Evolutionary conservation across 2,797 vertebrate species (phyloP).

Genomic region (Leptodactylus fallax): DNA sequence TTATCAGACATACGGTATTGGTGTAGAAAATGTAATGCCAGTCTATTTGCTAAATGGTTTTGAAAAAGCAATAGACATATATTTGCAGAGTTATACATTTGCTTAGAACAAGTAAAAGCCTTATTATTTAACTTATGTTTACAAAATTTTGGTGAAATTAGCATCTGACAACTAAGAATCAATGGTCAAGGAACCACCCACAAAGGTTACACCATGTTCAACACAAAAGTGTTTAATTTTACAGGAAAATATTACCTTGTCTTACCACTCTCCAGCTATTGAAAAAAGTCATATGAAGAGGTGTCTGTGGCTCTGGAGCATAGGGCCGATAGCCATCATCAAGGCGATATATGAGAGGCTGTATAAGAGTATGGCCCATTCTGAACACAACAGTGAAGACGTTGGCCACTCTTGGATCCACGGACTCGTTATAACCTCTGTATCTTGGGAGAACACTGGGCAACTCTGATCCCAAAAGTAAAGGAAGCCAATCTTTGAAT

Average conservation of each 20-base stretch:
- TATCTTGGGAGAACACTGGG: constrained; percentile 75
- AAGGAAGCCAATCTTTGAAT: constrained; percentile 85
- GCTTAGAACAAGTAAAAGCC: too few relatives aligned
- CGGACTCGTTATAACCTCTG: constrained; percentile 74
- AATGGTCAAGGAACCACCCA: too few relatives aligned
- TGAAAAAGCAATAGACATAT: too few relatives aligned
- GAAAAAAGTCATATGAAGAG: constrained; percentile 81
- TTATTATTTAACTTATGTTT: too few relatives aligned
- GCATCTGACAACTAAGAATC: too few relatives aligned
- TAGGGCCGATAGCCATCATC: constrained; percentile 73
- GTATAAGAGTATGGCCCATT: constrained; percentile 85
- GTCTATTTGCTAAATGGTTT: too few relatives aligned
- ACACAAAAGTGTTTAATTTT: too few relatives aligned
- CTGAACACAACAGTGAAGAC: constrained; percentile 89
- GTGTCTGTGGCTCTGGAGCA: constrained; percentile 71
- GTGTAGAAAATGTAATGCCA: neutral
- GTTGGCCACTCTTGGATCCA: constrained; percentile 84
- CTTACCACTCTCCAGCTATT: constrained; percentile 81
- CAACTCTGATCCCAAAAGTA: constrained; percentile 78
- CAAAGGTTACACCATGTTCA: too few relatives aligned
- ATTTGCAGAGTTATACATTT: too few relatives aligned
- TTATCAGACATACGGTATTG: neutral
- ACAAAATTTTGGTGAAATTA: too few relatives aligned
- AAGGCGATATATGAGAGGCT: constrained; percentile 78
- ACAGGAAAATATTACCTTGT: constrained; percentile 75